A percentile compares a stretch with the other conserved stretches of the same genome.
phyloP scores from a whole-genome alignment of 2,888 invertebrate genomes.

The Erpobdella octoculata region DNA sequence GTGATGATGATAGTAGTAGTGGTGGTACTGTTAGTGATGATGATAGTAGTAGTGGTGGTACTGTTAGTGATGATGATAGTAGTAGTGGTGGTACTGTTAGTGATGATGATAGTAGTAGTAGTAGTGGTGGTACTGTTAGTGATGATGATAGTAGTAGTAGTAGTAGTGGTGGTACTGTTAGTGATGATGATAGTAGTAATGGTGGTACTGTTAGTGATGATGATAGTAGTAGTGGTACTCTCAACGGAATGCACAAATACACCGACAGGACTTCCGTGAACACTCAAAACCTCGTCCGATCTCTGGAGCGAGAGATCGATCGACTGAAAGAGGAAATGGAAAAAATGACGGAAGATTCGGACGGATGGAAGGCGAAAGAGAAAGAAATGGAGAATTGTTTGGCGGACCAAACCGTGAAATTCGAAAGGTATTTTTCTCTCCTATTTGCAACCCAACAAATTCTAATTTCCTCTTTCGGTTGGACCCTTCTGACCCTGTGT shows the following conservation, averaged over 20 bases:
- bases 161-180: not conserved
- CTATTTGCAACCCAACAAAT: too few relatives aligned
- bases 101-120: not conserved
- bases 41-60: too few relatives aligned
- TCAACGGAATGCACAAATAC: not conserved
- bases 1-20: too few relatives aligned
- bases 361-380: constrained; percentile 30
- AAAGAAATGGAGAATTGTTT: not conserved
- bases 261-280: too few relatives aligned
- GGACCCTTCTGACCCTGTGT: too few relatives aligned
- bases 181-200: constrained; percentile 1
- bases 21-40: too few relatives aligned
- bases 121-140: not conserved
- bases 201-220: not conserved
- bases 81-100: too few relatives aligned
- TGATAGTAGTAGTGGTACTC: not conserved
- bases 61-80: too few relatives aligned
- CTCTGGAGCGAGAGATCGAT: constrained; percentile 36
- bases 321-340: constrained; percentile 39
- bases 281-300: too few relatives aligned
- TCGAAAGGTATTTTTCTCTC: not conserved
- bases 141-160: not conserved
- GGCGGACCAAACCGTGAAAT: not conserved
- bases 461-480: too few relatives aligned
- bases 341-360: constrained; percentile 35